Conservation (phyloP, 2,797 vertebrate species). For the Ceryle rudis region DNA sequence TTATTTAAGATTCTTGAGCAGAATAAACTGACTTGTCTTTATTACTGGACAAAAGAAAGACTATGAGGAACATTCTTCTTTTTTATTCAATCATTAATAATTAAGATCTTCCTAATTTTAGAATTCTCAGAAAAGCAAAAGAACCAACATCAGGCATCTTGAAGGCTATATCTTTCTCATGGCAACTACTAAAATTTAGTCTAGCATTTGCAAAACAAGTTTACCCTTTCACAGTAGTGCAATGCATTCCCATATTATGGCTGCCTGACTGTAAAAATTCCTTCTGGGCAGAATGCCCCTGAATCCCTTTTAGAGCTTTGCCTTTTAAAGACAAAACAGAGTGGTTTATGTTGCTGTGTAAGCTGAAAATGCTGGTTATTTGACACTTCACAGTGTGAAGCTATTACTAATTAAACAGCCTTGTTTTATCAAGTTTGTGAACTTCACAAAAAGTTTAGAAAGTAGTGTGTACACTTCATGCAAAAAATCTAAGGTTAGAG, state of each 20-base stretch:
- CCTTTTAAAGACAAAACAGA: background rate
- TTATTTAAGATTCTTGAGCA: background rate
- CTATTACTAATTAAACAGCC: constrained; percentile 38
- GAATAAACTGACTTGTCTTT: background rate
- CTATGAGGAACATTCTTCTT: background rate
- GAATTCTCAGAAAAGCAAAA: background rate
- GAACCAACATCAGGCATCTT: background rate
- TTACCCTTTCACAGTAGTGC: background rate
- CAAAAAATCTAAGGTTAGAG: background rate
- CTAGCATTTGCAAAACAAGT: background rate
- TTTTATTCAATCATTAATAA: background rate
- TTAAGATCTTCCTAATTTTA: background rate
- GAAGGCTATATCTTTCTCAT: background rate
- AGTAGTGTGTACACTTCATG: background rate
- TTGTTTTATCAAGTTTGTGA: background rate
- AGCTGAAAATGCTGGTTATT: constrained; percentile 27
- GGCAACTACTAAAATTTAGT: background rate
- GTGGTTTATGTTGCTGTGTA: background rate
- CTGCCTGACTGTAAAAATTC: background rate
- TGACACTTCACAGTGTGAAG: background rate
- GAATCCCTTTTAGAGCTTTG: background rate
- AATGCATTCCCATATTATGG: background rate
- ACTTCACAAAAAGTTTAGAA: constrained; percentile 19
- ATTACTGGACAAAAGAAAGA: background rate
- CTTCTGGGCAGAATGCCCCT: background rate